Percentiles rank a stretch among this genome's conserved stretches.
phyloP scores from a whole-genome alignment of 2,888 invertebrate genomes.

The Neoascia interrupta region DNA sequence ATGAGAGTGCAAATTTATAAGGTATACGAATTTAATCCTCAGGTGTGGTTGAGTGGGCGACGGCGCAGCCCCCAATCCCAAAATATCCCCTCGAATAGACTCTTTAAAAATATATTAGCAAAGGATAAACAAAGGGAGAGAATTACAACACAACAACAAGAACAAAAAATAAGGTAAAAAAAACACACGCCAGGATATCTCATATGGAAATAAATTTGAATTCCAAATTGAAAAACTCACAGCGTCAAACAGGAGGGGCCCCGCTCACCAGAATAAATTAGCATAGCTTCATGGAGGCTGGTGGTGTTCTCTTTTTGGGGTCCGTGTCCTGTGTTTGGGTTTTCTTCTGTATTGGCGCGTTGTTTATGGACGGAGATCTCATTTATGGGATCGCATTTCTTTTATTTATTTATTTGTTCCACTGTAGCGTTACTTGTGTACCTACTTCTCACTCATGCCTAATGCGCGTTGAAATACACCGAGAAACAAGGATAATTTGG shows the following conservation, averaged over 20 bases:
- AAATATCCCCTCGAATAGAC: constrained; percentile 56
- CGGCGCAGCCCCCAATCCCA: background rate
- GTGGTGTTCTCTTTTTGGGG: constrained; percentile 33
- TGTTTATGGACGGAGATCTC: constrained; percentile 51
- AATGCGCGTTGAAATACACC: background rate
- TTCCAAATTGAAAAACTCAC: constrained; percentile 65
- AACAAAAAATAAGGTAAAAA: background rate
- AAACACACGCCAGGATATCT: constrained; percentile 30
- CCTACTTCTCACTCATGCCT: background rate
- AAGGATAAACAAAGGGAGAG: constrained; percentile 52
- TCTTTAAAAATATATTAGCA: constrained; percentile 67
- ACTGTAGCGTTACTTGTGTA: constrained; percentile 3
- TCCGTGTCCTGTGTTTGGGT: constrained; percentile 39
- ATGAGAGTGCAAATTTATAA: constrained; percentile 56
- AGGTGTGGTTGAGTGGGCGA: constrained; percentile 33
- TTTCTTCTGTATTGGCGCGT: constrained; percentile 32
- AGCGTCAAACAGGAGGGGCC: constrained; percentile 2
- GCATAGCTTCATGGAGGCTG: constrained; percentile 36
- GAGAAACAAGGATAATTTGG: constrained; percentile 36
- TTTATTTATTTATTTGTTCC: constrained; percentile 54
- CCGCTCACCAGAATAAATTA: constrained; percentile 44
- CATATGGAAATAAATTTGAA: constrained; percentile 68
- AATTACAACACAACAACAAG: constrained; percentile 14
- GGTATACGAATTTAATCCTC: constrained; percentile 54
- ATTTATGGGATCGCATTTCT: constrained; percentile 60